These are phyloP conservation scores for Aplysina aerophoba DNA, from an alignment of 37 sponge, comb jelly and placozoan genomes.

Conservation along the genomic window DNA sequence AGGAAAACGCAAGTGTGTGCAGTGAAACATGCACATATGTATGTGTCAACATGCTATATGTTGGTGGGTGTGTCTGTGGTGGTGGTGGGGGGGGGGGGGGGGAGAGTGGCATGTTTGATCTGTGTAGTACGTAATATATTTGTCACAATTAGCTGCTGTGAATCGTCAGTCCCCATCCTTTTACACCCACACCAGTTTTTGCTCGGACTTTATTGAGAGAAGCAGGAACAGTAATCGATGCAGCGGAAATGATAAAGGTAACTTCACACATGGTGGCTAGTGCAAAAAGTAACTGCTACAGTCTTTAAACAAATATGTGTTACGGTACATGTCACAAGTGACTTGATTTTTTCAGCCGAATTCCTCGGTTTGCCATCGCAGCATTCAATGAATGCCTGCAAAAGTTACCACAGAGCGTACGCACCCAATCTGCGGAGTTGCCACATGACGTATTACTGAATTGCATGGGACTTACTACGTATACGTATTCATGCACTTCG, in stretches of 20 bases:
- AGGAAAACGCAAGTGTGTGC: slow-evolving; percentile 51
- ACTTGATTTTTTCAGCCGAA: no score
- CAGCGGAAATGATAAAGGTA: slow-evolving; percentile 80
- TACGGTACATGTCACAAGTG: no score
- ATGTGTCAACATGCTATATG: background rate
- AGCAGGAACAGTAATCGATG: slow-evolving; percentile 95
- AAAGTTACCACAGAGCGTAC: no score
- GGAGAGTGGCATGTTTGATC: no score
- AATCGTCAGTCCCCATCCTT: background rate
- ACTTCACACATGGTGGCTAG: background rate
- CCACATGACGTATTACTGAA: no score
- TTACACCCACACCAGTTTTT: slow-evolving; percentile 58
- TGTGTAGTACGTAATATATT: background rate
- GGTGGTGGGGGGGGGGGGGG: background rate
- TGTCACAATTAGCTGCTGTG: background rate
- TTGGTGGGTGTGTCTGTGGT: background rate
- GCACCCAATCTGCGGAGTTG: no score
- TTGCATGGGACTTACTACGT: no score
- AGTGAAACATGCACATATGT: slow-evolving; percentile 17
- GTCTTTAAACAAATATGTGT: no score
- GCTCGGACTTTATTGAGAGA: slow-evolving; percentile 86
- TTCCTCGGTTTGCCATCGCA: no score
- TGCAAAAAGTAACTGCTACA: background rate
- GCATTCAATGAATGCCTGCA: no score
- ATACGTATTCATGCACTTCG: no score